phyloP scores from a whole-genome alignment of 2,888 invertebrate genomes.

The Molorchus minor region DNA sequence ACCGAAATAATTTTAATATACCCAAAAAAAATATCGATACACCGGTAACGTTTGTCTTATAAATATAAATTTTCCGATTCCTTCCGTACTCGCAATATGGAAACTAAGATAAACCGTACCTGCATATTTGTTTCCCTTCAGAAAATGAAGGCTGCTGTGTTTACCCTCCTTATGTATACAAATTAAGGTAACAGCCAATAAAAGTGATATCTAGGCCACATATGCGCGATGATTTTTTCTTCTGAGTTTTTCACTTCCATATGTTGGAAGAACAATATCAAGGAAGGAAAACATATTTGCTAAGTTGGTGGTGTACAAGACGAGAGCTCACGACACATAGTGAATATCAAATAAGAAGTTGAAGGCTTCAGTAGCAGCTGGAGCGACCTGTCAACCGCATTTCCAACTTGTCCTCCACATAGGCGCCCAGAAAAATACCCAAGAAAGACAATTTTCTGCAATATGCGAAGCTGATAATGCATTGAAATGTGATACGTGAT shows the following conservation, averaged over 20 bases:
- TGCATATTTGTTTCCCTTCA: conserved; percentile 11
- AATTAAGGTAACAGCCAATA: conserved; percentile 24
- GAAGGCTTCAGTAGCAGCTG: conserved; percentile 59
- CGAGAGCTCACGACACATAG: conserved; percentile 54
- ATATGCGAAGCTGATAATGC: too few relatives aligned
- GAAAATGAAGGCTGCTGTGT: conserved; percentile 12
- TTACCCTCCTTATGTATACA: conserved; percentile 28
- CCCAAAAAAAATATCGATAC: too few relatives aligned
- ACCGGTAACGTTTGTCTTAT: too few relatives aligned
- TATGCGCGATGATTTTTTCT: conserved; percentile 32
- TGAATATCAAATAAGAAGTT: conserved; percentile 61
- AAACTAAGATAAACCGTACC: too few relatives aligned
- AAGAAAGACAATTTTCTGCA: background rate
- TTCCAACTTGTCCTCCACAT: conserved; percentile 53
- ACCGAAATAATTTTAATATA: too few relatives aligned
- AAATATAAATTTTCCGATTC: too few relatives aligned
- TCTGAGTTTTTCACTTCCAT: conserved; percentile 21
- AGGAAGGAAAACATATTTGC: conserved; percentile 55
- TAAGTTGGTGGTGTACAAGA: conserved; percentile 55
- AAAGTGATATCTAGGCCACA: conserved; percentile 32
- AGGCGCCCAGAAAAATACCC: conserved; percentile 32
- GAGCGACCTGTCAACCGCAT: conserved; percentile 59
- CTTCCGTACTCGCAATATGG: too few relatives aligned
- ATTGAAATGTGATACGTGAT: too few relatives aligned
- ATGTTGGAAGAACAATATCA: conserved; percentile 50